Percentiles rank a stretch among this genome's conserved stretches.
Conservation (phyloP, 2,888 invertebrate species). For the Molorchus minor region DNA sequence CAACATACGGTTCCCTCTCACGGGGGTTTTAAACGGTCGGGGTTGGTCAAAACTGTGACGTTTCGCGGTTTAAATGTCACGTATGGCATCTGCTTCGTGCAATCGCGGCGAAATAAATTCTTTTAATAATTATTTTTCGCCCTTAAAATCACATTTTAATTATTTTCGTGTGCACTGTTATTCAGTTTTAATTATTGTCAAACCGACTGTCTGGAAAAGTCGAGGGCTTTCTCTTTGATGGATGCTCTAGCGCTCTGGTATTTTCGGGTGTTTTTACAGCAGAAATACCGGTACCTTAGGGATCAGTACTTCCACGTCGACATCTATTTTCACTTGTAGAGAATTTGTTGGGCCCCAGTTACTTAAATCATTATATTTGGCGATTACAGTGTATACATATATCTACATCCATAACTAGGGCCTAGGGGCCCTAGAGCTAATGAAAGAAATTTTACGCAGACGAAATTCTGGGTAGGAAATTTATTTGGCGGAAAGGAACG, state of each 20-base stretch:
- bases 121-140: slow-evolving; percentile 6
- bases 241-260: not conserved
- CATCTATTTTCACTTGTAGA: too few species aligned
- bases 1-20: not conserved
- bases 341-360: too few species aligned
- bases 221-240: not conserved
- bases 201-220: not conserved
- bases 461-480: slow-evolving; percentile 9
- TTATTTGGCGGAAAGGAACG: slow-evolving; percentile 7
- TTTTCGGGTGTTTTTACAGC: too few species aligned
- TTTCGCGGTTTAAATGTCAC: slow-evolving; percentile 43
- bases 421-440: too few species aligned
- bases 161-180: not conserved
- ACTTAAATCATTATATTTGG: too few species aligned
- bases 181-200: slow-evolving; percentile 3
- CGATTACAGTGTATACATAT: too few species aligned
- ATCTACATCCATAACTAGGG: too few species aligned
- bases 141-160: slow-evolving; percentile 5
- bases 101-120: slow-evolving; percentile 4
- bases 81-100: slow-evolving; percentile 26
- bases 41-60: slow-evolving; percentile 37
- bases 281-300: too few species aligned
- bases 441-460: slow-evolving; percentile 7
- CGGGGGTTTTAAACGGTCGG: slow-evolving; percentile 10
- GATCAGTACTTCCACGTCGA: too few species aligned